Base-by-base conservation (phyloP, 2,888 invertebrate genomes). In the Xestia sexstrigata region DNA sequence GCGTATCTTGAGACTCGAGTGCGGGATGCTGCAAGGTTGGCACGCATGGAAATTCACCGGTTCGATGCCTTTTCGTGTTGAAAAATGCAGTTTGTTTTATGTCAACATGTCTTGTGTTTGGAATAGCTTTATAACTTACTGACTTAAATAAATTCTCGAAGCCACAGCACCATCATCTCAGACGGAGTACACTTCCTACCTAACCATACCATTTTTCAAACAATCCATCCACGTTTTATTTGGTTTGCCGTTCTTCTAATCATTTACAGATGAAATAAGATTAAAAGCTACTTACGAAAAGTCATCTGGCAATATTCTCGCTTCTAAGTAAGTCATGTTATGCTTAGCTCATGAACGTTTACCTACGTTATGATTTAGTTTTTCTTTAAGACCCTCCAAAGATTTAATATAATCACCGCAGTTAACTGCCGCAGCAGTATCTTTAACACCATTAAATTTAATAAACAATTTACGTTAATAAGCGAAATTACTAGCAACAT, bases 1-100 rank as follows among this genome's bases (percentile, higher is more conserved):
- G 88, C 89, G 85, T 90, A 91, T 90, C 90, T 90, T 73, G 66
- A 86, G 85, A 79, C 82, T 85, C 70, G 74, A 82, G 89, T 88
- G 83, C 79, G 79, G 84, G 78, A 73, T 47, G 75, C 65, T 69
- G 70, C 47, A 88, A 82, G 88, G 88, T 66, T 88, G 85, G 42
- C 85, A 77, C 83, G 52, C 15, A 55, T 70, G 58, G 63, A 72
- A 82, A 78, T 55, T 60, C 65, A 26, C 58, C 2, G 8, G 45
- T 63, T 39, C 20, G 39, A 63, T n/a, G 20, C 4, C 13, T 47
- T 74, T 39, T 26, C 0, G 13, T 9, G 30, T 45, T 45, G 8
- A 47, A 17, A 71, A 66, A 49, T 35, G 23, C 5, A 26, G 9
- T 26, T 11, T 17, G 5, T 35, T 60, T 39, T 17, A 35, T 26